These are phyloP conservation scores for Chloebia gouldiae DNA, from an alignment of 2,113 vertebrate genomes.

Conservation along the genomic window DNA sequence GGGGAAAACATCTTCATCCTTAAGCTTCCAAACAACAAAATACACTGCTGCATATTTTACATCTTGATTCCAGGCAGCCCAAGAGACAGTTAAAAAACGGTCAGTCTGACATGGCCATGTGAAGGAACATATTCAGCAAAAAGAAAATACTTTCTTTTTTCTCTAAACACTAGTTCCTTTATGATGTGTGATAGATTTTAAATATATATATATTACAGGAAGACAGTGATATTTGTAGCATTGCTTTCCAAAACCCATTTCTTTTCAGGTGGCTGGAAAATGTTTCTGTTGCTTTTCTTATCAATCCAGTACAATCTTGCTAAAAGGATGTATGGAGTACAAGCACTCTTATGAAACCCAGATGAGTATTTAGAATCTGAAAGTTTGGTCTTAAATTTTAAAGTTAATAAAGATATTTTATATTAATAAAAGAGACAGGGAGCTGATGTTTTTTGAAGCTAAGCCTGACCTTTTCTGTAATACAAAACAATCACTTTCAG, in stretches of 20 bases:
- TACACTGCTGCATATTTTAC: background rate
- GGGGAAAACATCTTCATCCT: background rate
- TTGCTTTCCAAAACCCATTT: background rate
- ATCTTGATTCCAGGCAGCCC: background rate
- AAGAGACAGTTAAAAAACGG: background rate
- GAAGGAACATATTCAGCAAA: background rate
- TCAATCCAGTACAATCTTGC: background rate
- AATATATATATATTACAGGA: background rate
- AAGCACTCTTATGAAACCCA: background rate
- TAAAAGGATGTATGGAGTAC: background rate
- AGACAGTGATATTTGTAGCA: background rate
- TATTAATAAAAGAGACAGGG: background rate
- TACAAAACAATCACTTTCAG: background rate
- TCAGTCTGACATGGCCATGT: background rate
- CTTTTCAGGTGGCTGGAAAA: background rate
- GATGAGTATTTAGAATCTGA: background rate
- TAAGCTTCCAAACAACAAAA: background rate
- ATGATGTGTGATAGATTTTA: background rate
- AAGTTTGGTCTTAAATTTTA: background rate
- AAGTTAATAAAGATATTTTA: background rate
- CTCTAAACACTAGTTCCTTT: background rate
- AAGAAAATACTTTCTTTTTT: background rate
- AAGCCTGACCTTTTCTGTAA: background rate
- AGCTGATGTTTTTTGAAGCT: background rate
- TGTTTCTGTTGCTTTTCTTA: background rate